These are phyloP conservation scores for Amphipoea lucens DNA, from an alignment of 2,888 invertebrate genomes.

Conservation along the genomic window DNA sequence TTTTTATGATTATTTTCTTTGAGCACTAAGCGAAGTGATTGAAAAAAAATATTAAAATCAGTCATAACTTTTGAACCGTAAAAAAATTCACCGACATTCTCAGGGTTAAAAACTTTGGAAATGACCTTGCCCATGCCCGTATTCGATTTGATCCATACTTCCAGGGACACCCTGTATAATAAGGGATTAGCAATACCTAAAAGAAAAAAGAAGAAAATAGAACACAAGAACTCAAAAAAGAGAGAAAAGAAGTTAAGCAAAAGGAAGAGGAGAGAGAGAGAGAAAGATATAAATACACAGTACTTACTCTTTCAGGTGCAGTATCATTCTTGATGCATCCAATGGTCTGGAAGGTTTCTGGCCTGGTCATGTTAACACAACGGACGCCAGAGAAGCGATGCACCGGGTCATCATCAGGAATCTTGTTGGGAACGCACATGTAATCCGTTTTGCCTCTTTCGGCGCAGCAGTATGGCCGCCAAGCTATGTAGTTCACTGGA, in stretches of 20 bases:
- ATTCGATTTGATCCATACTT: no score
- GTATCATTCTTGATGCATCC: slow-evolving; percentile 73
- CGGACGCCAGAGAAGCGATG: slow-evolving; percentile 75
- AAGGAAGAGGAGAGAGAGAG: not conserved
- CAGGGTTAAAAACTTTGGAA: no score
- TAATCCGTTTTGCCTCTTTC: slow-evolving; percentile 72
- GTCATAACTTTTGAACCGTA: no score
- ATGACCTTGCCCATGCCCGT: no score
- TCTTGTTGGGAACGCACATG: slow-evolving; percentile 70
- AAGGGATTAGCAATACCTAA: not conserved
- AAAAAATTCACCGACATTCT: no score
- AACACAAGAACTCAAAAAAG: not conserved
- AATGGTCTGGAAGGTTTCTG: slow-evolving; percentile 73
- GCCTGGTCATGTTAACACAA: slow-evolving; percentile 77
- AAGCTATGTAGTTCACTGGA: slow-evolving; percentile 73
- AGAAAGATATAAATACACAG: not conserved
- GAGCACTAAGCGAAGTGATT: no score
- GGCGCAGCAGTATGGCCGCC: slow-evolving; percentile 76
- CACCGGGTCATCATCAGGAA: slow-evolving; percentile 76
- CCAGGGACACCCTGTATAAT: no score
- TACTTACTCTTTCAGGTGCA: slow-evolving; percentile 73
- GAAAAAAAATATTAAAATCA: no score
- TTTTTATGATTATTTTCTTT: no score
- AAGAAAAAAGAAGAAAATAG: no score
- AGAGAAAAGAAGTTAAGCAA: not conserved